Conservation (phyloP, 1,140 invertebrate genomes). For the Melanaphis sacchari region DNA sequence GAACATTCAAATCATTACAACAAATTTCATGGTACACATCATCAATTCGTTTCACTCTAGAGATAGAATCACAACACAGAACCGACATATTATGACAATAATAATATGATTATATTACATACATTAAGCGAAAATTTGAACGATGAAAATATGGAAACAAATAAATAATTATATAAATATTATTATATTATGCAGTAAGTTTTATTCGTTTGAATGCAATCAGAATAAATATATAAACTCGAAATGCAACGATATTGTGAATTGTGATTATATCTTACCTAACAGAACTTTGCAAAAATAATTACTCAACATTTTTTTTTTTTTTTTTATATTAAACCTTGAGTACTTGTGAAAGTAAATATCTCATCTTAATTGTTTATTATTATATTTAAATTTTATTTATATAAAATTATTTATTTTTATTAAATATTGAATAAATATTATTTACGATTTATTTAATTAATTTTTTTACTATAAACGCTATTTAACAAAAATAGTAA, state of each 20-base stretch:
- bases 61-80: background rate
- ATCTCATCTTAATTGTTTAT: too few species aligned
- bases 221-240: background rate
- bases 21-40: background rate
- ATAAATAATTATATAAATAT: background rate
- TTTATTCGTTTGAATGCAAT: background rate
- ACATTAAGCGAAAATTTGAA: background rate
- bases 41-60: background rate
- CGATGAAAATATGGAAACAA: background rate
- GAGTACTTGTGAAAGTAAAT: background rate
- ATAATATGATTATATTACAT: background rate
- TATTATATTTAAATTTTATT: too few species aligned
- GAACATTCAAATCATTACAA: background rate
- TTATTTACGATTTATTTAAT: background rate
- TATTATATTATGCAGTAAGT: background rate
- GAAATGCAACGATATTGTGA: background rate
- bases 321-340: background rate
- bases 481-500: background rate
- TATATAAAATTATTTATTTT: too few species aligned
- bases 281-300: background rate
- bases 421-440: background rate
- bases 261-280: background rate
- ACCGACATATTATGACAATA: background rate
- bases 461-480: background rate
- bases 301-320: background rate